A percentile compares a stretch with the other conserved stretches of the same genome.
Evolutionary conservation across 2,888 invertebrate genomes (phyloP).

Genomic region (Therioaphis trifolii): DNA sequence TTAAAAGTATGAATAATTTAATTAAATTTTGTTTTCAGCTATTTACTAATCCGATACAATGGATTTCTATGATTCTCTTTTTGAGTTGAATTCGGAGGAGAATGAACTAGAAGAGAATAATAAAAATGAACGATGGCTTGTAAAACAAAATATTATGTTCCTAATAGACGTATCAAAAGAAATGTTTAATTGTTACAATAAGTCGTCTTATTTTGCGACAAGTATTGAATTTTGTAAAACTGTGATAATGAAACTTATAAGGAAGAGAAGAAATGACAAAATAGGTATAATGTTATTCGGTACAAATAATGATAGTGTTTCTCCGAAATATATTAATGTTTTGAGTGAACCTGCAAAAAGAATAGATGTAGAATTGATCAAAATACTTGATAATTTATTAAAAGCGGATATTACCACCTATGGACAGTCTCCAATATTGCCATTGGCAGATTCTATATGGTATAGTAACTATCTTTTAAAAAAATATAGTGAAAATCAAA

Average conservation of each 20-base stretch:
- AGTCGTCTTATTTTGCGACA: conserved; percentile 18
- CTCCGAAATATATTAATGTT: conserved; percentile 41
- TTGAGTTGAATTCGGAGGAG: conserved; percentile 49
- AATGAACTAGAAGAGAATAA: conserved; percentile 10
- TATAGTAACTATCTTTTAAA: conserved; percentile 58
- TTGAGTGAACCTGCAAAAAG: conserved; percentile 10
- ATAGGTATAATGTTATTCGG: conserved; percentile 54
- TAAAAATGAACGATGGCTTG: conserved; percentile 34
- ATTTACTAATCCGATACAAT: background rate
- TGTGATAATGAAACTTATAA: conserved; percentile 30
- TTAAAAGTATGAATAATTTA: no score
- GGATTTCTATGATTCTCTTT: conserved; percentile 27
- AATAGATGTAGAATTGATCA: conserved; percentile 30
- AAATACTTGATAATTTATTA: conserved; percentile 34
- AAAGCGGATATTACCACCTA: background rate
- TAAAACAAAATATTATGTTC: conserved; percentile 45
- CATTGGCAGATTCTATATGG: conserved; percentile 61
- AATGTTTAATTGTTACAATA: conserved; percentile 27
- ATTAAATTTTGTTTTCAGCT: conserved; percentile 34
- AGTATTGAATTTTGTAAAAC: conserved; percentile 41
- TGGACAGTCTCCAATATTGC: conserved; percentile 20
- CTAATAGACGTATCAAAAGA: conserved; percentile 48
- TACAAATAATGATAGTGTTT: conserved; percentile 40
- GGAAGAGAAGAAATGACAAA: conserved; percentile 40
- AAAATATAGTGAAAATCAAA: conserved; percentile 53